A percentile compares a stretch with the other conserved stretches of the same genome.
These are phyloP conservation scores for Tyrannus savana DNA, from an alignment of 2,113 vertebrate genomes.

Conservation along the genomic window DNA sequence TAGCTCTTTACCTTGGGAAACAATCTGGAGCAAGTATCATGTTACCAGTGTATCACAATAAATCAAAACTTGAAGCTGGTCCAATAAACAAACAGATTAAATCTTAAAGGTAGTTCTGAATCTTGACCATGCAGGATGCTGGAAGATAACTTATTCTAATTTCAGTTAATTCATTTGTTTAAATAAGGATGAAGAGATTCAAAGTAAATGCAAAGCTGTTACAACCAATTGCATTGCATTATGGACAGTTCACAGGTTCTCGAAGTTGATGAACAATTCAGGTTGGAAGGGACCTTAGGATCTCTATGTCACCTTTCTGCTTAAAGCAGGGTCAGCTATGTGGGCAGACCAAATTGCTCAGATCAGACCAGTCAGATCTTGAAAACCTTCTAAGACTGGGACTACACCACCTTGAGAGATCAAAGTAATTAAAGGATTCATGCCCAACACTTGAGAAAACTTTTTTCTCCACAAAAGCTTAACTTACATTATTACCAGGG, in stretches of 20 bases:
- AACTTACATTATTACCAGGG: not conserved
- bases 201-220: not conserved
- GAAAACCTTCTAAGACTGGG: not conserved
- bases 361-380: not conserved
- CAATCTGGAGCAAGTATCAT: not conserved
- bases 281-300: not conserved
- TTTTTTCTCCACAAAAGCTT: not conserved
- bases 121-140: not conserved
- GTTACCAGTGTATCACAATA: not conserved
- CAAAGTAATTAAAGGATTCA: not conserved
- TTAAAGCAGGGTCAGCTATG: not conserved
- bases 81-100: not conserved
- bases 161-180: not conserved
- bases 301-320: not conserved
- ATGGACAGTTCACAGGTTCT: not conserved
- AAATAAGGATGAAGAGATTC: not conserved
- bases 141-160: not conserved
- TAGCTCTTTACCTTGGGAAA: not conserved
- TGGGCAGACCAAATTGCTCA: not conserved
- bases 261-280: not conserved
- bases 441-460: not conserved
- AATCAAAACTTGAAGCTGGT: not conserved
- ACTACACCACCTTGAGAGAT: not conserved
- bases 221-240: not conserved
- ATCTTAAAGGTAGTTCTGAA: not conserved